Evolutionary conservation across 2,113 vertebrate genomes (phyloP).

Genomic region (Ariopsis seemanni): DNA sequence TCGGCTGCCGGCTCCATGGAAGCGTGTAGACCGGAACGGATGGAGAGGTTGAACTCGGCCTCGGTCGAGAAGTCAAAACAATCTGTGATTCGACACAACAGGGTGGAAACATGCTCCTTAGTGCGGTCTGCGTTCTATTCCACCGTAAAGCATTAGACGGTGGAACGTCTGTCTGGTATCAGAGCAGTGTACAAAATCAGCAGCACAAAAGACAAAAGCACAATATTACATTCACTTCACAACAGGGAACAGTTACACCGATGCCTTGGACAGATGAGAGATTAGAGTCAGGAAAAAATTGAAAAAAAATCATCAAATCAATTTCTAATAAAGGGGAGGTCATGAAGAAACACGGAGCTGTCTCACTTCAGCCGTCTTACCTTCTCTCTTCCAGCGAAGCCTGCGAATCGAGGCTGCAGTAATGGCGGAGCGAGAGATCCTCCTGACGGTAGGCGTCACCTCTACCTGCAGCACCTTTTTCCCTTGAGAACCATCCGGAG

Average conservation of each 20-base stretch:
- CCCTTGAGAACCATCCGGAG: conserved; percentile 83
- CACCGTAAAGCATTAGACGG: background rate
- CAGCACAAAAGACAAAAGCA: conserved; percentile 46
- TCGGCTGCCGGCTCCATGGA: conserved; percentile 85
- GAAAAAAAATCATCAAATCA: background rate
- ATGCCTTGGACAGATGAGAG: background rate
- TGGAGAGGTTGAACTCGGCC: conserved; percentile 88
- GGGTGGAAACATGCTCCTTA: conserved; percentile 80
- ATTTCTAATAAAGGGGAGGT: background rate
- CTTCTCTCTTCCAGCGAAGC: conserved; percentile 97
- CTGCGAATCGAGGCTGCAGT: conserved; percentile 97
- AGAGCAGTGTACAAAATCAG: conserved; percentile 28
- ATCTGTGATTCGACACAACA: conserved; percentile 99
- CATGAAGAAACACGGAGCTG: background rate
- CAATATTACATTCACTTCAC: background rate
- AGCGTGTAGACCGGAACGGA: conserved; percentile 86
- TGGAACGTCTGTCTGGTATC: background rate
- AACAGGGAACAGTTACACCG: background rate
- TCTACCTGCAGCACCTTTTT: conserved; percentile 95
- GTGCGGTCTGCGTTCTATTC: conserved; percentile 23
- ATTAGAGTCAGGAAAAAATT: background rate
- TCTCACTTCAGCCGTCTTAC: conserved; percentile 65
- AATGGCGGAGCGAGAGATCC: conserved; percentile 92
- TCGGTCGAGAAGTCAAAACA: conserved; percentile 98
- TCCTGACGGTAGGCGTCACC: conserved; percentile 90